phyloP scores from a whole-genome alignment of 2,113 vertebrate genomes.

The Pomatostomus ruficeps region DNA sequence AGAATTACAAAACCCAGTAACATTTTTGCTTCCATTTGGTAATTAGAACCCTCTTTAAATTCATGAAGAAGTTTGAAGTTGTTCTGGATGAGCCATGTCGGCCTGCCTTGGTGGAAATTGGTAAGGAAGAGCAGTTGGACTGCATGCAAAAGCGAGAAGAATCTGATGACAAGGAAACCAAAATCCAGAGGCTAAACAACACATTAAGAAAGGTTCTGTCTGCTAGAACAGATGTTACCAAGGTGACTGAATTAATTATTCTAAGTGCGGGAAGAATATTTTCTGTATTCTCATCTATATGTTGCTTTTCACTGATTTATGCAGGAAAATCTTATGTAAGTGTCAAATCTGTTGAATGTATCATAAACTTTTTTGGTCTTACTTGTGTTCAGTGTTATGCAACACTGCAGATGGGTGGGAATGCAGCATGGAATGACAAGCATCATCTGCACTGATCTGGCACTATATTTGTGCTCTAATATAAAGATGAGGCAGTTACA shows the following conservation, averaged over 20 bases:
- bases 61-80: conserved; percentile 90
- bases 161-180: conserved; percentile 48
- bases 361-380: not conserved
- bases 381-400: not conserved
- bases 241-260: conserved; percentile 58
- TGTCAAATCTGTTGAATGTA: not conserved
- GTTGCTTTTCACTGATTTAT: not conserved
- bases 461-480: not conserved
- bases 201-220: conserved; percentile 72
- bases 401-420: not conserved
- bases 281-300: not conserved
- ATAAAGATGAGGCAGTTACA: not conserved
- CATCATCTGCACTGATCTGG: not conserved
- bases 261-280: not conserved
- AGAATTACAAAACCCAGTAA: not conserved
- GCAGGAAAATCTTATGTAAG: not conserved
- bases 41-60: conserved; percentile 92
- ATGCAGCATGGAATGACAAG: not conserved
- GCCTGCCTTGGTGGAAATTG: conserved; percentile 81
- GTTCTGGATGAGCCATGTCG: conserved; percentile 78
- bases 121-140: conserved; percentile 71
- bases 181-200: conserved; percentile 76
- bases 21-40: not conserved
- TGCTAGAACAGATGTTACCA: conserved; percentile 59
- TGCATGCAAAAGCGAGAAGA: conserved; percentile 62